These are phyloP conservation scores for Gymnothorax reevesii DNA, from an alignment of 2,797 vertebrate species.

Conservation along the genomic window DNA sequence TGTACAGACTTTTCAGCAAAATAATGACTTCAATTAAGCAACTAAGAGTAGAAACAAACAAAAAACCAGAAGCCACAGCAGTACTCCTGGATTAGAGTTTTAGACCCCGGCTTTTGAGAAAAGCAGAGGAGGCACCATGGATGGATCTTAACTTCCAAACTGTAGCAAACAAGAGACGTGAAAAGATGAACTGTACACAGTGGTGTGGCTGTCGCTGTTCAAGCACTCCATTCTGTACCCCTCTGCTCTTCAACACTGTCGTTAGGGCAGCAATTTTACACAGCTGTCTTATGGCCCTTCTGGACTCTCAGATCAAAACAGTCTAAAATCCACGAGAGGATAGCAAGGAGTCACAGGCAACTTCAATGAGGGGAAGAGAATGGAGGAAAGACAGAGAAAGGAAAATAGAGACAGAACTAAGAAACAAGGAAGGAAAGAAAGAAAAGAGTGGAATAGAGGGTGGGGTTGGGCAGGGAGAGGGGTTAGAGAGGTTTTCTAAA, in stretches of 20 bases:
- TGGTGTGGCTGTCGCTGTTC: neutral
- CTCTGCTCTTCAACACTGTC: neutral
- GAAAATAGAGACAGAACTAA: neutral
- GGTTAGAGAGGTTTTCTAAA: constrained; percentile 8
- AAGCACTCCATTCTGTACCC: neutral
- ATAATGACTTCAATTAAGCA: no score
- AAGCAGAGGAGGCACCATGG: no score
- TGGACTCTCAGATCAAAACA: neutral
- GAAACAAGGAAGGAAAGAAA: neutral
- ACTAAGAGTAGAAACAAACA: no score
- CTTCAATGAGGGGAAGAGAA: neutral
- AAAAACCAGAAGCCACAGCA: no score
- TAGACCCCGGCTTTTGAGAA: no score
- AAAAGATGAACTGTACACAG: neutral
- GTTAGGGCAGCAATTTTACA: neutral
- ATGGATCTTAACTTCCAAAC: no score
- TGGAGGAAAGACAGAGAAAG: neutral
- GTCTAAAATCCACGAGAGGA: neutral
- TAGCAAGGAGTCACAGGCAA: neutral
- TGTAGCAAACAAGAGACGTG: no score
- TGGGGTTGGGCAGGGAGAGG: neutral
- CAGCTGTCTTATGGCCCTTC: neutral
- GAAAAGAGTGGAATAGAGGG: neutral
- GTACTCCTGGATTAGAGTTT: no score
- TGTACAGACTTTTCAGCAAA: no score